A percentile compares a stretch with the other conserved stretches of the same genome.
Conservation (phyloP, 2,113 vertebrate species). For the Xenopus borealis region DNA sequence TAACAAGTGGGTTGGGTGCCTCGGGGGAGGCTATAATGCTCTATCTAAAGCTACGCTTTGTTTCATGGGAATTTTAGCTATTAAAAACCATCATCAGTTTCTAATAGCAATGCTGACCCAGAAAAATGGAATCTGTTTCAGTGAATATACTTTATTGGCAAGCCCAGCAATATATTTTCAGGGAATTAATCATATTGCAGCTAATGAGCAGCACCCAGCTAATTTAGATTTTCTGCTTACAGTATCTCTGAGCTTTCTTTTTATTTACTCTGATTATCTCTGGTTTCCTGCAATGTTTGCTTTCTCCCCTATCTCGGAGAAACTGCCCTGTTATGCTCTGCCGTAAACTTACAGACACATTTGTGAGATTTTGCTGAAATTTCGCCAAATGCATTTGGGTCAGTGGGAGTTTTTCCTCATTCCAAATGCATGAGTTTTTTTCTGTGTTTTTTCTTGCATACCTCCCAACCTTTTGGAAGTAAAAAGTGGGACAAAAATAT, state of each 20-base stretch:
- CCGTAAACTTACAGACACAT: too few relatives aligned
- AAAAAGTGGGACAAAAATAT: too few relatives aligned
- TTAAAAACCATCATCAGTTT: slow-evolving; percentile 56
- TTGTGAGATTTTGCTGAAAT: too few relatives aligned
- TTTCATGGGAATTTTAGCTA: slow-evolving; percentile 58
- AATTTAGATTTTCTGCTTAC: not conserved
- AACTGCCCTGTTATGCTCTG: too few relatives aligned
- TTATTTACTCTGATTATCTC: too few relatives aligned
- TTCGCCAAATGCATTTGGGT: too few relatives aligned
- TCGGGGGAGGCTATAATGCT: slow-evolving; percentile 50
- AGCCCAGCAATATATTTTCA: not conserved
- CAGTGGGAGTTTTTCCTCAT: too few relatives aligned
- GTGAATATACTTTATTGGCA: not conserved
- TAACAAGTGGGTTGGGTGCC: slow-evolving; percentile 52
- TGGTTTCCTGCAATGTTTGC: too few relatives aligned
- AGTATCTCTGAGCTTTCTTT: not conserved
- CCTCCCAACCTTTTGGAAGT: too few relatives aligned
- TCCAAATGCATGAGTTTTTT: too few relatives aligned
- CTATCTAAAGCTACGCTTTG: slow-evolving; percentile 48
- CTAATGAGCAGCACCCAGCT: not conserved
- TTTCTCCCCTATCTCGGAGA: too few relatives aligned
- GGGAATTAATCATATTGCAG: not conserved
- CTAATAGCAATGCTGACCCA: slow-evolving; percentile 52
- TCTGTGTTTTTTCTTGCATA: too few relatives aligned
- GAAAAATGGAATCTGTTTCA: slow-evolving; percentile 5